Evolutionary conservation across 2,797 vertebrate species (phyloP).

Genomic region (Chaenodraco wilsoni): DNA sequence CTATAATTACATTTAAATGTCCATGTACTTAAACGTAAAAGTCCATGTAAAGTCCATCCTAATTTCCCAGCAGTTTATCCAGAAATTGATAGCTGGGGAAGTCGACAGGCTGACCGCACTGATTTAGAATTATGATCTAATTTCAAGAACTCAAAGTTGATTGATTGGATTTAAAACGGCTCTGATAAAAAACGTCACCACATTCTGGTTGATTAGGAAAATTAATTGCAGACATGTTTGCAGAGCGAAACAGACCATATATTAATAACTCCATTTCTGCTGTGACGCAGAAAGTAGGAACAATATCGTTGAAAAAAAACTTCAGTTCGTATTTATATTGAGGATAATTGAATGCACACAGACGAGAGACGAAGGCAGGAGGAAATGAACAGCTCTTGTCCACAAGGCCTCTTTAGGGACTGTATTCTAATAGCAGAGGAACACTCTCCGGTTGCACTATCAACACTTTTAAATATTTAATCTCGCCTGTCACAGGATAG

Average conservation of each 20-base stretch:
- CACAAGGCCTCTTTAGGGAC: constrained; percentile 77
- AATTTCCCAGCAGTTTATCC: background rate
- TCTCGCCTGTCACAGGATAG: constrained; percentile 78
- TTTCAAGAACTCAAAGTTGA: constrained; percentile 20
- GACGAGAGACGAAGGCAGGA: constrained; percentile 41
- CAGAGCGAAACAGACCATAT: constrained; percentile 33
- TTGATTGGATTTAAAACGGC: constrained; percentile 34
- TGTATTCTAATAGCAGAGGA: constrained; percentile 59
- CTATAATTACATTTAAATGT: background rate
- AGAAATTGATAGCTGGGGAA: background rate
- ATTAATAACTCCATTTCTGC: constrained; percentile 37
- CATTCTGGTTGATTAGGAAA: constrained; percentile 47
- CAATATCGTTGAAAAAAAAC: constrained; percentile 13
- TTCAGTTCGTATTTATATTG: constrained; percentile 19
- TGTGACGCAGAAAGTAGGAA: constrained; percentile 19
- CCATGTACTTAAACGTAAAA: no score
- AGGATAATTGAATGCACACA: constrained; percentile 38
- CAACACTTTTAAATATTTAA: constrained; percentile 85
- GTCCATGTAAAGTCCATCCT: no score
- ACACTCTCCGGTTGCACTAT: constrained; percentile 76
- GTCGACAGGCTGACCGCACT: background rate
- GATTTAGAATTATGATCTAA: constrained; percentile 13
- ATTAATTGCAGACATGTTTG: constrained; percentile 40
- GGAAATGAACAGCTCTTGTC: constrained; percentile 81
- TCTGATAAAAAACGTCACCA: constrained; percentile 26